These are phyloP conservation scores for Smittia sp. DNA, from an alignment of 2,888 invertebrate species.

Conservation along the genomic window DNA sequence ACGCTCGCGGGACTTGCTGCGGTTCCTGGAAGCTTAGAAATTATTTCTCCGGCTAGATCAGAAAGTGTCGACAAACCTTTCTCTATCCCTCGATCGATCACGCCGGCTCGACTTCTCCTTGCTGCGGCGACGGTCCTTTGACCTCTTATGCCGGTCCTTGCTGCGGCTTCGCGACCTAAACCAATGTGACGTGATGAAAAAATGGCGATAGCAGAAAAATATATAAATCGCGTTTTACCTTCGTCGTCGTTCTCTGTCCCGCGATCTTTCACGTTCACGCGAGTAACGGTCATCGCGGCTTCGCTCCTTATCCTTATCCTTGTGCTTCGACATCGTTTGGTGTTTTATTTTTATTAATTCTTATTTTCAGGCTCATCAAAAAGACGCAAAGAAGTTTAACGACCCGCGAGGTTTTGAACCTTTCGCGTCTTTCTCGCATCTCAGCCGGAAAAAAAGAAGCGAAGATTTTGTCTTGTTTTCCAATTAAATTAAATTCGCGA, in stretches of 20 bases:
- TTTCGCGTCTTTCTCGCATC: neutral
- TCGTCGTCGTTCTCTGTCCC: conserved; percentile 53
- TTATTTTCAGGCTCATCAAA: neutral
- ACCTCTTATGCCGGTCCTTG: conserved; percentile 44
- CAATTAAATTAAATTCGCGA: neutral
- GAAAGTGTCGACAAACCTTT: neutral
- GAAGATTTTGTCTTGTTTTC: neutral
- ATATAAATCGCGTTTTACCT: conserved; percentile 44
- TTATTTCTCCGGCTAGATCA: neutral
- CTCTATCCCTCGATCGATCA: conserved; percentile 45
- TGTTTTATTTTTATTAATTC: neutral
- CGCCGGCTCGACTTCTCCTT: conserved; percentile 46
- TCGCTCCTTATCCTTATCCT: conserved; percentile 43
- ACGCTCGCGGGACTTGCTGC: neutral
- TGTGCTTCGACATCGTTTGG: conserved; percentile 44
- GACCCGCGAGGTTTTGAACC: neutral
- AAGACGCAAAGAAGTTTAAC: neutral
- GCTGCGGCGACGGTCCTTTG: conserved; percentile 43
- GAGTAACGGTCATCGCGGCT: conserved; percentile 19
- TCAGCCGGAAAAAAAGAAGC: neutral
- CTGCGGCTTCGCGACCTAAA: conserved; percentile 23
- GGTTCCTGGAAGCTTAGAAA: neutral
- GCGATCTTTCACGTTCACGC: conserved; percentile 46
- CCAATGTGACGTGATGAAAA: conserved; percentile 41
- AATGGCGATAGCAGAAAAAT: conserved; percentile 30